Conservation (phyloP, 2,888 invertebrate genomes). For the Drosophila basisetae region DNA sequence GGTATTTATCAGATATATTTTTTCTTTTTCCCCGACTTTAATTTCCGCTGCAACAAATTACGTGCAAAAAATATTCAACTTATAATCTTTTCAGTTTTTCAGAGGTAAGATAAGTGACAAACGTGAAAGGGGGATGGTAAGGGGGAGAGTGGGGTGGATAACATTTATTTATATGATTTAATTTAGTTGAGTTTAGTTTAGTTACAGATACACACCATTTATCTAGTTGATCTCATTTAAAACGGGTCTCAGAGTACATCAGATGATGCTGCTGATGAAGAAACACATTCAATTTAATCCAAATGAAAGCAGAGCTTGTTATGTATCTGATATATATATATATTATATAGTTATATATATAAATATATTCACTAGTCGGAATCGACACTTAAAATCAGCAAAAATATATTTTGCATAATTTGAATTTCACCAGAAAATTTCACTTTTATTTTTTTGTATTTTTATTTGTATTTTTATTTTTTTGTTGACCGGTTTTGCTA, state of each 20-base stretch:
- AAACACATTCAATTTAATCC: constrained; percentile 20
- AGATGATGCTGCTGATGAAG: constrained; percentile 13
- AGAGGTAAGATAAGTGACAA: constrained; percentile 3
- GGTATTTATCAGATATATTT: constrained; percentile 40
- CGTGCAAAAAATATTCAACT: constrained; percentile 52
- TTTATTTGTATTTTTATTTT: background rate
- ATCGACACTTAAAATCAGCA: constrained; percentile 45
- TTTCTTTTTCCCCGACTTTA: background rate
- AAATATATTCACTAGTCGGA: constrained; percentile 43
- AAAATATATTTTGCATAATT: constrained; percentile 47
- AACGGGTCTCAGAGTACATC: constrained; percentile 54
- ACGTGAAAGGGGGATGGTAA: background rate
- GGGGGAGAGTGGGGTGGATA: background rate
- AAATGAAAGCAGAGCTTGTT: constrained; percentile 17
- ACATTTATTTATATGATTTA: constrained; percentile 19
- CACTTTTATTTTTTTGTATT: constrained; percentile 37
- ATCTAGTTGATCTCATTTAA: constrained; percentile 79
- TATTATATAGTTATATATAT: constrained; percentile 1
- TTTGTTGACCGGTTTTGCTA: constrained; percentile 49
- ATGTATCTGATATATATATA: constrained; percentile 26
- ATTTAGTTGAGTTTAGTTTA: constrained; percentile 33
- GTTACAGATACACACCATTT: constrained; percentile 78
- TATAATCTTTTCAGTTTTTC: constrained; percentile 37
- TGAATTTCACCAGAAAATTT: constrained; percentile 53
- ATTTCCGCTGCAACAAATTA: constrained; percentile 56